Evolutionary conservation across 1,140 invertebrate genomes (phyloP), one percentile per base, ranked within the genome.

Genomic region (Neomicropteryx cornuta): DNA sequence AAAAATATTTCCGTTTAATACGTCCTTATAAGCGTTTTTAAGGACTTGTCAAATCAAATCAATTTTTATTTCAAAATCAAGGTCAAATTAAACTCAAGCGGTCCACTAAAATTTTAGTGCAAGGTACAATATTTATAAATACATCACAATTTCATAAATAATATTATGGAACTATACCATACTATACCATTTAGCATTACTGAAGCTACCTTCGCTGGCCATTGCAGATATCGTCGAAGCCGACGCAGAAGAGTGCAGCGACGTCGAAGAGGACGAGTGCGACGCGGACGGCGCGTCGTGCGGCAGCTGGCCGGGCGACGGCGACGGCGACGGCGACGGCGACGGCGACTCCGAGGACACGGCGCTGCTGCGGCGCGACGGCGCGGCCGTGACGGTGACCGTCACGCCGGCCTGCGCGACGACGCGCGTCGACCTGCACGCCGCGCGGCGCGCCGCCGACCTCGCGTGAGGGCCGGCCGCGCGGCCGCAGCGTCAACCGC

Each of bases 341-440:
- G 68, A 67, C 37, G 71, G 54, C 2, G 61, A 64, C 54, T 61
- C 54, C 22, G 70, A 72, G 38, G 71, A 73, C 52, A 70, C 72
- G 20, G 72, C 72, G 27, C 55, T 75, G 35, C 55, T 75, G 19
- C 59, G 62, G 33, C 52, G 49, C 44, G 53, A 60, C 41, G 55
- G 56, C 31, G 49, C 54, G 42, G 63, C 62, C 17, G 60, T 60
- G 46, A 65, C 2, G 42, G 45, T 1, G 42, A 44, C 6, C 28
- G 58, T 16, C n/a, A 20, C 35, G 39, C 56, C 30, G 48, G 52
- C 5, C 48, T 51, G 18, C 57, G 52, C 30, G 36, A 44, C 48
- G 37, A 55, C 56, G 31, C 56, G 60, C 13, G 20, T 55, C 6
- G 45, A 41, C 54, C 42, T 56, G 63, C 40, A 49, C 54, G 5